A percentile compares a stretch with the other conserved stretches of the same genome.
Evolutionary conservation across 2,113 vertebrate species (phyloP).

Genomic region (Columbina picui): DNA sequence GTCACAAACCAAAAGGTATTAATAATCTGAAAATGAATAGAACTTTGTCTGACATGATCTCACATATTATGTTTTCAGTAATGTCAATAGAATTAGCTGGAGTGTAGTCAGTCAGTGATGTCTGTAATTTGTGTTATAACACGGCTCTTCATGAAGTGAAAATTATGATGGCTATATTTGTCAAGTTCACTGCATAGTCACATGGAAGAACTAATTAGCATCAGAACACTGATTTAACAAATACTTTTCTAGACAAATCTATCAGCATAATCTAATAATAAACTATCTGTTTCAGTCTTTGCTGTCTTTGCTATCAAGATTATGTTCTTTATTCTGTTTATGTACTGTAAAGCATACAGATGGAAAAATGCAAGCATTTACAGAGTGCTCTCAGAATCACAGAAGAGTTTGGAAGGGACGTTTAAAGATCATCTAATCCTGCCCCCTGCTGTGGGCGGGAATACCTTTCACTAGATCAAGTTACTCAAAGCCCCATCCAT

Average conservation of each 20-base stretch:
- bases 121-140: neutral
- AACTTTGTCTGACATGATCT: neutral
- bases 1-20: neutral
- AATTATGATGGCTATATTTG: neutral
- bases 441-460: neutral
- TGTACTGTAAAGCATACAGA: neutral
- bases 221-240: neutral
- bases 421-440: neutral
- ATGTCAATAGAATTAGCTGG: neutral
- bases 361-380: neutral
- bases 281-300: neutral
- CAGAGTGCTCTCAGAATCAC: neutral
- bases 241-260: neutral
- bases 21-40: constrained; percentile 10
- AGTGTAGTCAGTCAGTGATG: neutral
- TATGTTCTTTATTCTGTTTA: neutral
- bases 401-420: neutral
- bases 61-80: neutral
- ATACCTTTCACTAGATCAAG: neutral
- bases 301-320: neutral
- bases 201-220: neutral
- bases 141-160: neutral
- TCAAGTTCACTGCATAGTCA: neutral
- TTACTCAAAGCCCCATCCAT: neutral
- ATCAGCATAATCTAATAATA: neutral